Evolutionary conservation across 2,113 vertebrate genomes (phyloP), one percentile per base, ranked within the genome.

Genomic region (Microtus richardsoni): DNA sequence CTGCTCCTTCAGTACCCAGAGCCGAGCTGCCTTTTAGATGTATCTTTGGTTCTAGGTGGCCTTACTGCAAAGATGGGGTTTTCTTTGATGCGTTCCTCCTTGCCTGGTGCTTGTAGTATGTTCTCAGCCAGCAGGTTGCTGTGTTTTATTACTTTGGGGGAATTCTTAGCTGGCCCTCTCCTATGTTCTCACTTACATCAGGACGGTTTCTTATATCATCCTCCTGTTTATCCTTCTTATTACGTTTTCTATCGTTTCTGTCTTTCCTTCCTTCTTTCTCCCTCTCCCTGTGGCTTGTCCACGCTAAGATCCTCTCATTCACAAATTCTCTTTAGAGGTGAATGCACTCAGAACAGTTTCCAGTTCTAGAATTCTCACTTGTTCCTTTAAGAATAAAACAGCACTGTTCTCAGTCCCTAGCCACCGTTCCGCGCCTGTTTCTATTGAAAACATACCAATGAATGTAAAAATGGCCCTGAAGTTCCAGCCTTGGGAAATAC

Each of bases 321-420:
- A 52, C 39, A 88, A 54, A 75, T 88, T 77, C 9, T 94, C 77
- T 83, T 85, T 80, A 86, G 74, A 87, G 58, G n/a, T 64, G 58
- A 74, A 78, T 58, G 36, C 24, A 62, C 24, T 54, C 28, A 75
- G 58, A 85, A 16, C 28, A 47, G 44, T 68, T 89, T 89, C 58
- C 8, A 66, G 7, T 77, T 83, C 26, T 70, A 80, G 88, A 87
- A 87, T 74, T 70, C 41, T 49, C 17, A 86, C 39, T 58, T 87
- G 24, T n/a, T 62, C 49, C 60, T 68, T 68, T 58, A 19, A 41
- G 41, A 71, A 64, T 41, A 60, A 19, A 47, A 24, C 11, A 24
- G 2, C 36, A 52, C 26, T 17, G 11, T 58, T 73, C 89, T 95
- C 21, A 93, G 41, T 22, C 83, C 60, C 60, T 62, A 75, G 58